Evolutionary conservation across 2,888 invertebrate genomes (phyloP).

Genomic region (Colostygia pectinataria): DNA sequence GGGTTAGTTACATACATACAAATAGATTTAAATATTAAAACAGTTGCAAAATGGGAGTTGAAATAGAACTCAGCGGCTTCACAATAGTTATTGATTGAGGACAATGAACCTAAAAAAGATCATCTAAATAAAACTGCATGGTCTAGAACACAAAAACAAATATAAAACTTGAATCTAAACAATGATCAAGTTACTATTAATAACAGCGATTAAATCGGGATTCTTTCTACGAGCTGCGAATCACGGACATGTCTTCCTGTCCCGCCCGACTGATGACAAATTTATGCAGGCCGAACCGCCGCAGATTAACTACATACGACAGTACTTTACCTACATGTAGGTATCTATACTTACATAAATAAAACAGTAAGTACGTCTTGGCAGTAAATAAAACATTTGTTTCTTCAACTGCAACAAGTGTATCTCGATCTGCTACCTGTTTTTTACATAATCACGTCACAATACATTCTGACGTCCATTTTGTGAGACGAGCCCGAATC

Average conservation of each 20-base stretch:
- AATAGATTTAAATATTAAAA: not conserved
- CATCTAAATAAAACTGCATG: slow-evolving; percentile 50
- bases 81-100: slow-evolving; percentile 37
- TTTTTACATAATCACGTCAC: slow-evolving; percentile 79
- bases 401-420: slow-evolving; percentile 27
- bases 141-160: slow-evolving; percentile 18
- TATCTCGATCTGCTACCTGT: slow-evolving; percentile 27
- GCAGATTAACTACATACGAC: not conserved
- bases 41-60: not conserved
- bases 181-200: not conserved
- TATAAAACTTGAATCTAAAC: not conserved
- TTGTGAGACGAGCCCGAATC: slow-evolving; percentile 58
- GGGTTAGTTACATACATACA: too few relatives aligned
- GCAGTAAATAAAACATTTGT: slow-evolving; percentile 12
- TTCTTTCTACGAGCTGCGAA: slow-evolving; percentile 4
- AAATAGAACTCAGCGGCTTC: slow-evolving; percentile 10
- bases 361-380: not conserved
- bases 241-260: slow-evolving; percentile 14
- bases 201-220: not conserved
- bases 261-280: slow-evolving; percentile 16
- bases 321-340: not conserved
- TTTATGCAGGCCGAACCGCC: not conserved
- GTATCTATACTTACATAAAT: not conserved
- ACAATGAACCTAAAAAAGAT: slow-evolving; percentile 60
- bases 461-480: slow-evolving; percentile 76